Evolutionary conservation across 2,797 vertebrate genomes (phyloP), one percentile per base, ranked within the genome.

Genomic region (Coracias cyanogaster): DNA sequence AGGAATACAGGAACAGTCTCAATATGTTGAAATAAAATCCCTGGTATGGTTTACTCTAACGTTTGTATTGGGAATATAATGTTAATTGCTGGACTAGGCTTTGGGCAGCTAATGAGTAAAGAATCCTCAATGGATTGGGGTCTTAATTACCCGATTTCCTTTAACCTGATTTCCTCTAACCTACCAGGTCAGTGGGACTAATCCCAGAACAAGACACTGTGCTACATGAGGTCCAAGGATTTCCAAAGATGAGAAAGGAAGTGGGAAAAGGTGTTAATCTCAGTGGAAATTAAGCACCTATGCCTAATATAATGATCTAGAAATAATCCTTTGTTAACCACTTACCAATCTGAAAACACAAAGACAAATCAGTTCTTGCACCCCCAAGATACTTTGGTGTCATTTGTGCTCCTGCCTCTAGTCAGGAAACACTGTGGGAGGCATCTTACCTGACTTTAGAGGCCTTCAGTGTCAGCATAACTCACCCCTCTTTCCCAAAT

Each of bases 81-180:
- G 37, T 85, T 96, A 95, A 95, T 93, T 90, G 71, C 52, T 90
- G 93, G 86, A 90, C 90, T 48, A 93, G 31, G 83, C 51, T 95
- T 93, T 95, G 94, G 94, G 55, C 93, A 96, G 90, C 45, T 96
- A 97, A 97, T 93, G 90, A 97, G 62, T 45, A 86, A 95, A 80
- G 86, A 80, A 90, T 60, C 70, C 80, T 96, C 92, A 62, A 15
- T 46, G 71, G 92, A 82, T 9, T 73, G 62, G 35, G 86, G 81
- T 72, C 51, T 97, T 96, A 96, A 97, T 96, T 94, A 96, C 88
- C 88, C 82, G 88, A 92, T 92, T 93, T 94, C 29, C 90, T 95
- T 92, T 96, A 96, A 94, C 94, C 90, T 96, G 86, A 89, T 96
- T 97, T 97, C 62, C 31, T 90, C 41, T 90, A 80, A 84, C 86